phyloP scores from a whole-genome alignment of 2,113 vertebrate species.

The Mesitornis unicolor region DNA sequence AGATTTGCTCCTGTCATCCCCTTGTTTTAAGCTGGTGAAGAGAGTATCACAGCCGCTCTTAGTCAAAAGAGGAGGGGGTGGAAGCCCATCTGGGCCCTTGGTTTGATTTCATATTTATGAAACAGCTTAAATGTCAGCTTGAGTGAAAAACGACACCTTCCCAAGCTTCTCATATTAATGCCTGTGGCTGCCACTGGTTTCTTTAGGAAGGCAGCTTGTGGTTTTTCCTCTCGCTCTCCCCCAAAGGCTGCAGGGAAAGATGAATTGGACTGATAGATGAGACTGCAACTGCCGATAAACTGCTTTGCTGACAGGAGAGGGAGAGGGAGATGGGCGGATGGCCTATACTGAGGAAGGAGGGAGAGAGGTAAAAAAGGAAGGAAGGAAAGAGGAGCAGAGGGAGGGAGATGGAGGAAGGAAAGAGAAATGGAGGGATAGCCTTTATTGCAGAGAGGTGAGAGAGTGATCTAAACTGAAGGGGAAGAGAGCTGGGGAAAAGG shows the following conservation, averaged over 20 bases:
- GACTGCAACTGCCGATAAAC: constrained; percentile 60
- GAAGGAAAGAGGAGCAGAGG: neutral
- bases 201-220: constrained; percentile 60
- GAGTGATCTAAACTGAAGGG: neutral
- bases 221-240: constrained; percentile 37
- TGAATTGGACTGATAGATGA: constrained; percentile 69
- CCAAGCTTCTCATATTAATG: constrained; percentile 69
- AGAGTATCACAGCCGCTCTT: constrained; percentile 27
- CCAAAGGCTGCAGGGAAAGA: constrained; percentile 53
- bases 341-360: neutral
- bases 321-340: neutral
- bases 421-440: neutral
- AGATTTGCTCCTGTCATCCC: constrained; percentile 52
- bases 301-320: constrained; percentile 33
- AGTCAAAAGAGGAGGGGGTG: constrained; percentile 54
- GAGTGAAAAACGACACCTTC: constrained; percentile 80
- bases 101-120: constrained; percentile 82
- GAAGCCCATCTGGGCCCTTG: constrained; percentile 75
- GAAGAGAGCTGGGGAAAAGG: neutral
- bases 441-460: neutral
- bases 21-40: constrained; percentile 18
- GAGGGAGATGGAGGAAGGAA: neutral
- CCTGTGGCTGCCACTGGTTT: constrained; percentile 61
- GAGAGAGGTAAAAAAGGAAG: neutral
- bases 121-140: constrained; percentile 82